Evolutionary conservation across 1,140 invertebrate genomes (phyloP), one percentile per base, ranked within the genome.

Genomic region (Stratiolaelaps scimitus): DNA sequence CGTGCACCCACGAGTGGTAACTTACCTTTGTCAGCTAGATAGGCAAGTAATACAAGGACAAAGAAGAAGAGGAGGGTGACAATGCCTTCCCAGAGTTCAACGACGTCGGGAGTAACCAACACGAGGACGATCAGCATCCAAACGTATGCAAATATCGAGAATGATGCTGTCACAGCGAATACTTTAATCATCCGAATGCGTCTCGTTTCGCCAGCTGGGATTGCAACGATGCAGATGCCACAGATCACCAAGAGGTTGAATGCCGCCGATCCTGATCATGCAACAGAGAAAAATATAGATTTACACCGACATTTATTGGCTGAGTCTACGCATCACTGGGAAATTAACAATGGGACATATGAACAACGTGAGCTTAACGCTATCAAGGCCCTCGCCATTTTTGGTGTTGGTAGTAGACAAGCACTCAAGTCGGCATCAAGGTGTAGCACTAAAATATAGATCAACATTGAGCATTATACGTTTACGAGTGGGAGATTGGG

Each of bases 31-130:
- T 81, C 83, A 0, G 80, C 79, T 23, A 79, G 70, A 71, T 79
- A 84, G 6, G 79, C 79, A 43, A 80, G 72, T 19, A 78, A 23
- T 10, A 80, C 78, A 26, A 83, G 72, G 0, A 79, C 48, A 0
- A 82, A 82, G 72, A 84, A 84, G 44, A 83, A 75, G 0, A 82
- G 67, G 29, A 84, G 77, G 0, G 83, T 84, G 7, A 83, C 67
- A 10, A 80, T 71, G 0, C 81, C 81, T 71, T 84, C 83, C 83
- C 83, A 84, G 0, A 83, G 66, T 40, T 83, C 81, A 7, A 84
- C 78, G 26, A 72, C 71, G 64, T 81, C 72, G 0, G 79, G 78
- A 0, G 78, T 74, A 15, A 74, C 71, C 1, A 69, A 74, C 17
- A 80, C 69, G 19, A 84, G 72, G 45, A 84, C 78, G 10, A 83